Evolutionary conservation across 1,140 invertebrate species (phyloP).

Genomic region (Zophobas morio): DNA sequence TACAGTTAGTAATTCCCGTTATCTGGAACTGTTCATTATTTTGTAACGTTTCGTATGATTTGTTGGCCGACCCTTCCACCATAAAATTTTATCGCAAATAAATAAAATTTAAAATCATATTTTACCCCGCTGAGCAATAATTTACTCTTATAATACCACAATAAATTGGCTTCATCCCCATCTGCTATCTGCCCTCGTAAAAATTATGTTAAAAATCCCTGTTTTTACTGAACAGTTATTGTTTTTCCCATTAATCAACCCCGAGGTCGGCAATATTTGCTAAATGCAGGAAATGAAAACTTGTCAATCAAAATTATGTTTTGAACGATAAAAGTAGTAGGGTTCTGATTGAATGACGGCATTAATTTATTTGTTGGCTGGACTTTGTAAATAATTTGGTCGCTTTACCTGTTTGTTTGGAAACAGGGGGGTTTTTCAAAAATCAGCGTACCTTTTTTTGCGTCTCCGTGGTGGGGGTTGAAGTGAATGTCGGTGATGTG

Average conservation of each 20-base stretch:
- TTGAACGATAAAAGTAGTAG: too few relatives aligned
- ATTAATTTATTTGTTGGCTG: neutral
- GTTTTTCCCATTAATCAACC: too few relatives aligned
- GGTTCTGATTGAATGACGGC: too few relatives aligned
- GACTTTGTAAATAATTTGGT: neutral
- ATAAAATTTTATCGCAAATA: conserved; percentile 25
- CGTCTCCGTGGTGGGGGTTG: conserved; percentile 82
- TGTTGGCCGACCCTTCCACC: too few relatives aligned
- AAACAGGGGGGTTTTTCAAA: conserved; percentile 53
- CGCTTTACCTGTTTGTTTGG: neutral
- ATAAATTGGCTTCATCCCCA: conserved; percentile 6
- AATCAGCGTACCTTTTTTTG: conserved; percentile 75
- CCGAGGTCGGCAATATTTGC: too few relatives aligned
- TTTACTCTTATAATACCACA: conserved; percentile 26
- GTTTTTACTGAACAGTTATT: too few relatives aligned
- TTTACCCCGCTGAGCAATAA: conserved; percentile 20
- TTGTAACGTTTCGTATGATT: too few relatives aligned
- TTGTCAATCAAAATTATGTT: too few relatives aligned
- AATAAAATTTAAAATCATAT: conserved; percentile 5
- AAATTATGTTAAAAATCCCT: neutral
- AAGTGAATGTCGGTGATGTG: conserved; percentile 93
- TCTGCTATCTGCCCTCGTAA: conserved; percentile 17
- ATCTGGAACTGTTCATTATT: too few relatives aligned
- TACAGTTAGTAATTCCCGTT: too few relatives aligned
- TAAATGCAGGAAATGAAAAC: too few relatives aligned